A percentile compares a stretch with the other conserved stretches of the same genome.
phyloP scores from a whole-genome alignment of 1,140 invertebrate genomes.

The Rhopalosiphum padi region DNA sequence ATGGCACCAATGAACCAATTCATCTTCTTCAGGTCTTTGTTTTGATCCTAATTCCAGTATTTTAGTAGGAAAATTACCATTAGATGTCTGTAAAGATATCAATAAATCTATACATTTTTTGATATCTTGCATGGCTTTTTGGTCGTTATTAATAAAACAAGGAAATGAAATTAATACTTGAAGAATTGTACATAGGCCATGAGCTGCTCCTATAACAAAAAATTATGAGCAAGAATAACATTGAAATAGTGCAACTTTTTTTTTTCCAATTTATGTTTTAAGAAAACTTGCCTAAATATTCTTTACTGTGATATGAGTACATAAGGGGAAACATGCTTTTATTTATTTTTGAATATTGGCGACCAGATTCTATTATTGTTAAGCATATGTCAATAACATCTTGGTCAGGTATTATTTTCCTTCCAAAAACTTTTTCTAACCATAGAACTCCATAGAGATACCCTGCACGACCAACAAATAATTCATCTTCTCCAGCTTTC shows the following conservation, averaged over 20 bases:
- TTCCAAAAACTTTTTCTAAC: conserved; percentile 71
- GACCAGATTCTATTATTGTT: conserved; percentile 74
- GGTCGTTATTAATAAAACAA: conserved; percentile 68
- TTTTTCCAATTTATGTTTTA: background rate
- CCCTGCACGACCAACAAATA: conserved; percentile 82
- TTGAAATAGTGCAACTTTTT: background rate
- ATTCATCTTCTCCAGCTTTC: conserved; percentile 79
- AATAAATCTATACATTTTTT: conserved; percentile 70
- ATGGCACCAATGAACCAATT: conserved; percentile 89
- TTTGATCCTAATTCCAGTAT: conserved; percentile 72
- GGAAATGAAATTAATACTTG: conserved; percentile 73
- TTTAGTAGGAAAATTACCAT: conserved; percentile 81
- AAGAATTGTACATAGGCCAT: conserved; percentile 75
- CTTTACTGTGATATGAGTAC: conserved; percentile 85
- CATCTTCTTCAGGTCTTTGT: conserved; percentile 64
- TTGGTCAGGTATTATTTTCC: conserved; percentile 66
- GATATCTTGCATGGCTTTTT: conserved; percentile 67
- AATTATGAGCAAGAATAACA: background rate
- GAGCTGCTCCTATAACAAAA: conserved; percentile 73
- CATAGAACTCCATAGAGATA: conserved; percentile 79
- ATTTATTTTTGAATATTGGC: conserved; percentile 70
- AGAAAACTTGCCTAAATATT: conserved; percentile 72
- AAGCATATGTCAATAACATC: conserved; percentile 72
- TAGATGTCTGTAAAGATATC: conserved; percentile 69
- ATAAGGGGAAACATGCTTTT: conserved; percentile 75